These are phyloP conservation scores for Horisme vitalbata DNA, from an alignment of 2,888 invertebrate species.

Conservation along the genomic window DNA sequence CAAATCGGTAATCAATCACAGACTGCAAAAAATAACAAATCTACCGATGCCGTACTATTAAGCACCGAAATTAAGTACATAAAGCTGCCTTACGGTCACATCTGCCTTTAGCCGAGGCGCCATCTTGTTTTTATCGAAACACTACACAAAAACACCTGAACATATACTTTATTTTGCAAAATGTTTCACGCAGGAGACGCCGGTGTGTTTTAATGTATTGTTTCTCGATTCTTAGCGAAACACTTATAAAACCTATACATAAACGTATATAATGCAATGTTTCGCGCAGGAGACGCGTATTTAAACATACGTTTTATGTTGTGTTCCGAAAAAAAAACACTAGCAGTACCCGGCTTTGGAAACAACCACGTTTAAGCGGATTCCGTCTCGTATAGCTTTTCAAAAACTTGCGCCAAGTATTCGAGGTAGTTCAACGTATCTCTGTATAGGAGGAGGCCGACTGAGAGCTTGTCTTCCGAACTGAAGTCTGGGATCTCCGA, in stretches of 20 bases:
- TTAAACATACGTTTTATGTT: no score
- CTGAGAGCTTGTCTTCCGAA: conserved; percentile 43
- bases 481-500: conserved; percentile 58
- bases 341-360: conserved; percentile 40
- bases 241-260: no score
- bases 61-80: conserved; percentile 48
- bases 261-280: no score
- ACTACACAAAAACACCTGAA: no score
- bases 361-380: conserved; percentile 45
- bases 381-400: conserved; percentile 51
- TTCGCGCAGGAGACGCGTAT: no score
- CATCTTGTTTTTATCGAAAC: no score
- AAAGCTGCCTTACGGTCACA: conserved; percentile 36
- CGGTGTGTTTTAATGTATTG: no score
- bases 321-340: no score
- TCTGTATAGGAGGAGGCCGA: conserved; percentile 59
- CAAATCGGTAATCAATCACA: conserved; percentile 16
- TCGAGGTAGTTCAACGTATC: conserved; percentile 71
- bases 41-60: conserved; percentile 13
- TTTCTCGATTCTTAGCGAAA: no score
- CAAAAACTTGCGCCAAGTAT: conserved; percentile 64
- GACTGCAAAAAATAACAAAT: conserved; percentile 20
- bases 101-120: no score
- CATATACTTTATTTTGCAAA: no score
- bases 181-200: no score